Evolutionary conservation across 1,140 invertebrate genomes (phyloP).

Genomic region (Scylla paramamosain): DNA sequence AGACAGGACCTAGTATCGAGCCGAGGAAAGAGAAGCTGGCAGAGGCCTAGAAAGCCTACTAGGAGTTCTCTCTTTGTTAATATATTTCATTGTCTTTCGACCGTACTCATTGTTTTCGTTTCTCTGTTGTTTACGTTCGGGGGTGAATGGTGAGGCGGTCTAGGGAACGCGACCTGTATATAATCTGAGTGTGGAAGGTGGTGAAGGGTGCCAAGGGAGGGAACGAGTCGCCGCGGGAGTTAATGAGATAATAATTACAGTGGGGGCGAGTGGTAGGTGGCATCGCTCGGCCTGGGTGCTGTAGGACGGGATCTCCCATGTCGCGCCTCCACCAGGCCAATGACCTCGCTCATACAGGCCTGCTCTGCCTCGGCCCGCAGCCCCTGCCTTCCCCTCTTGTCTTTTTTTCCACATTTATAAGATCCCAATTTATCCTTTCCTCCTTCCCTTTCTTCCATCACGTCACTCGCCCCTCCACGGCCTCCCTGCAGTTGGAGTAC

Average conservation of each 20-base stretch:
- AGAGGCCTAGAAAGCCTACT: slow-evolving; percentile 56
- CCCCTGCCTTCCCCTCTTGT: slow-evolving; percentile 17
- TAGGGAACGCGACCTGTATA: background rate
- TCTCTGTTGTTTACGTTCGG: background rate
- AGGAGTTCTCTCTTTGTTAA: background rate
- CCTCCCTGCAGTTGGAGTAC: slow-evolving; percentile 6
- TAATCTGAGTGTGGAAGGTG: background rate
- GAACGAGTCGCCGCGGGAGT: background rate
- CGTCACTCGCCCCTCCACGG: background rate
- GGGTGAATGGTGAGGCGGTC: background rate
- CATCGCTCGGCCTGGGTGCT: slow-evolving; percentile 15
- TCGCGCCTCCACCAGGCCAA: slow-evolving; percentile 47
- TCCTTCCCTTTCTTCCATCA: background rate
- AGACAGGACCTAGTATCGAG: slow-evolving; percentile 48
- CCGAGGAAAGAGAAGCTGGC: slow-evolving; percentile 62
- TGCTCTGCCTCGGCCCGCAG: background rate
- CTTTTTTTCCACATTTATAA: background rate
- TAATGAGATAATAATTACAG: slow-evolving; percentile 61
- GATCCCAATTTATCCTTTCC: background rate
- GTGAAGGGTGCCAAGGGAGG: background rate
- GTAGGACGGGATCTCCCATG: slow-evolving; percentile 52
- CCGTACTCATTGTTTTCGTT: background rate
- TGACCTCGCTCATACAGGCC: slow-evolving; percentile 44
- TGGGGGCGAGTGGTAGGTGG: slow-evolving; percentile 27
- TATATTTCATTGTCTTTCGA: slow-evolving; percentile 35